Evolutionary conservation across 2,797 vertebrate species (phyloP).

Genomic region (Toxotes lorentzi): DNA sequence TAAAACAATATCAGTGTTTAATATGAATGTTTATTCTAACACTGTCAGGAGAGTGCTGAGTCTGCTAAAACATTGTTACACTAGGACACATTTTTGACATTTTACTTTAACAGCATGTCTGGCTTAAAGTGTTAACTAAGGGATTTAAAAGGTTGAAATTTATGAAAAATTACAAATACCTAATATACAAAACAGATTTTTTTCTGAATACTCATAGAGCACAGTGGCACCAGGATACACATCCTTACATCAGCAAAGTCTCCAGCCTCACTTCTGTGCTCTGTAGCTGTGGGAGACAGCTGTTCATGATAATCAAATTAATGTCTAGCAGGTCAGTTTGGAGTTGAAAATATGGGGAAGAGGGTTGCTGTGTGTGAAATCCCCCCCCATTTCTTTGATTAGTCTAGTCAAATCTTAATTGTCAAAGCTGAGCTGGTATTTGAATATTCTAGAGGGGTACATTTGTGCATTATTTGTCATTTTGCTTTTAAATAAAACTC

Average conservation of each 20-base stretch:
- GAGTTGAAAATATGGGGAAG: slow-evolving; percentile 33
- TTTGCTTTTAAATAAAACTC: slow-evolving; percentile 2
- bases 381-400: slow-evolving; percentile 43
- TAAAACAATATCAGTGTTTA: slow-evolving; percentile 7
- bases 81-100: background rate
- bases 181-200: slow-evolving; percentile 9
- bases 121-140: background rate
- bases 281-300: slow-evolving; percentile 28
- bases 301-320: slow-evolving; percentile 56
- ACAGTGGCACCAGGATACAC: slow-evolving; percentile 6
- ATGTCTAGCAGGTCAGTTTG: slow-evolving; percentile 44
- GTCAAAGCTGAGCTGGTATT: slow-evolving; percentile 5
- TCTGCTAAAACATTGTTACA: background rate
- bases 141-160: slow-evolving; percentile 11
- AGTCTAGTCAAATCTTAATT: slow-evolving; percentile 24
- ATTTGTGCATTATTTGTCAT: background rate
- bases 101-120: background rate
- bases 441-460: slow-evolving; percentile 15
- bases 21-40: background rate
- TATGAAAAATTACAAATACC: background rate
- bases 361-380: slow-evolving; percentile 28
- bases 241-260: slow-evolving; percentile 31
- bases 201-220: slow-evolving; percentile 4
- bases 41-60: background rate
- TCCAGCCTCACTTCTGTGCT: slow-evolving; percentile 22